A percentile compares a stretch with the other conserved stretches of the same genome.
Conservation (phyloP, 2,888 invertebrate species). For the Argynnis bischoffii region DNA sequence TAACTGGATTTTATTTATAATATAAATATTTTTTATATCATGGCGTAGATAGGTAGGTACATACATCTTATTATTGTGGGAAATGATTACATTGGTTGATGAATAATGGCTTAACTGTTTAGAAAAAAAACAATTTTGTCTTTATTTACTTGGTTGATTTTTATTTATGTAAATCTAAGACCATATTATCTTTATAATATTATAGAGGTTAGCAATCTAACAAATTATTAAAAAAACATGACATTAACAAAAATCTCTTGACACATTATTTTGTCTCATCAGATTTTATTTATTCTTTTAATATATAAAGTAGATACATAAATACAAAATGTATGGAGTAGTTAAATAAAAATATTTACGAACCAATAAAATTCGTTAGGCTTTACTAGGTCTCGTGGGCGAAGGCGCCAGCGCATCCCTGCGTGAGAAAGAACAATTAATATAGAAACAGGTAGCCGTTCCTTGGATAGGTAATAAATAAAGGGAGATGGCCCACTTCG, state of each 20-base stretch:
- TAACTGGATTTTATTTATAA: constrained; percentile 73
- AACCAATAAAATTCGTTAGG: constrained; percentile 60
- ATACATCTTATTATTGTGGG: not conserved
- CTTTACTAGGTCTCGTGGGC: constrained; percentile 76
- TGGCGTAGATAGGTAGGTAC: not conserved
- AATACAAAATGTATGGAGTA: not conserved
- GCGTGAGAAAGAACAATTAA: constrained; percentile 46
- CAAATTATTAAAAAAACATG: constrained; percentile 4
- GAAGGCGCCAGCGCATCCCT: constrained; percentile 79
- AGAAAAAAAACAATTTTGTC: constrained; percentile 17
- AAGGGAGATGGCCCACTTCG: no score
- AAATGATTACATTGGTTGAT: not conserved
- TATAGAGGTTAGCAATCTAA: constrained; percentile 13
- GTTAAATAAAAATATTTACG: constrained; percentile 35
- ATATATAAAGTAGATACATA: constrained; percentile 1
- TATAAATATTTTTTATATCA: constrained; percentile 46
- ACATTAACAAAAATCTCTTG: constrained; percentile 5
- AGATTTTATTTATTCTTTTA: constrained; percentile 8
- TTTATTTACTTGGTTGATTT: constrained; percentile 23
- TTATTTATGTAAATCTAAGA: constrained; percentile 17
- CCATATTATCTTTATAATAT: not conserved
- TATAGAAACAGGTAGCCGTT: not conserved
- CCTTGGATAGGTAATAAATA: no score
- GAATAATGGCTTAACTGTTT: constrained; percentile 7
- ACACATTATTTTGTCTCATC: constrained; percentile 6